A percentile compares a stretch with the other conserved stretches of the same genome.
Evolutionary conservation across 2,113 vertebrate species (phyloP).

Genomic region (Chaetura pelagica): DNA sequence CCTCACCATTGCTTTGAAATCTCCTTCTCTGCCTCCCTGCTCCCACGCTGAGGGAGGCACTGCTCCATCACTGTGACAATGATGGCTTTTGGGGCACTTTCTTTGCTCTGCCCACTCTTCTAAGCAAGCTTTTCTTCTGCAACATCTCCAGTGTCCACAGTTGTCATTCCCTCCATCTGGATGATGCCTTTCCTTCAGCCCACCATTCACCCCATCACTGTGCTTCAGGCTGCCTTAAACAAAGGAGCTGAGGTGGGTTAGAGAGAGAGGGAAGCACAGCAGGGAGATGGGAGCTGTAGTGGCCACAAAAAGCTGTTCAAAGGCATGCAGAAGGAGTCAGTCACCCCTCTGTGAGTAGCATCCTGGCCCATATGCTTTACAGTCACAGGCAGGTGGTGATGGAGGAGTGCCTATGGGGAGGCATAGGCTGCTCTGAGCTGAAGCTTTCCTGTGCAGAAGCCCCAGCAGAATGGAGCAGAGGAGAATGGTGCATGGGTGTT

Average conservation of each 20-base stretch:
- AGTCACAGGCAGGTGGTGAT: background rate
- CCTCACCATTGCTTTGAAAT: background rate
- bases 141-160: background rate
- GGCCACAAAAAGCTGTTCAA: background rate
- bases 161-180: background rate
- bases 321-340: background rate
- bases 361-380: background rate
- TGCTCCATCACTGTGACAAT: background rate
- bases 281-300: background rate
- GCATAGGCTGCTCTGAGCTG: background rate
- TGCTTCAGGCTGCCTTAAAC: background rate
- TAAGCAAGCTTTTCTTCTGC: background rate
- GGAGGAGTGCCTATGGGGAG: background rate
- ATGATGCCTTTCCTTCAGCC: background rate
- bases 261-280: background rate
- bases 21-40: background rate
- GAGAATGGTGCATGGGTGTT: background rate
- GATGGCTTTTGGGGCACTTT: background rate
- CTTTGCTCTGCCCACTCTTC: background rate
- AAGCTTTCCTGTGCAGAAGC: background rate
- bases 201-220: fast-evolving
- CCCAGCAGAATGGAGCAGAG: background rate
- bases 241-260: background rate
- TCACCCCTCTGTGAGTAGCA: fast-evolving
- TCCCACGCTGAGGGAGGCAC: background rate